These are phyloP conservation scores for Trachelus stipa DNA, from an alignment of 2,888 invertebrate species.

Conservation along the genomic window DNA sequence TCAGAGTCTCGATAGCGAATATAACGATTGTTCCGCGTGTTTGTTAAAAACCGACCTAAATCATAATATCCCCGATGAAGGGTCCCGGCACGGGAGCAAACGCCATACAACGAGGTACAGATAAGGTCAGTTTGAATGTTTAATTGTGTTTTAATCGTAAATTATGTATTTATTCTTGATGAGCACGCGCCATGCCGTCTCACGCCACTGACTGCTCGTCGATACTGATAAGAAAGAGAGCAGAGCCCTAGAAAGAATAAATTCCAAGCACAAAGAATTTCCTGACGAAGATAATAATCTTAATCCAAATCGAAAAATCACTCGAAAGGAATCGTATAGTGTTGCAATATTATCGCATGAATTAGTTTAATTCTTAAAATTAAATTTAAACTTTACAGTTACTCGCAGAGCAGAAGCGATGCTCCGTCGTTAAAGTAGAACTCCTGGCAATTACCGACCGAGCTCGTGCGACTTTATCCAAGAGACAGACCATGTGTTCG, in stretches of 20 bases:
- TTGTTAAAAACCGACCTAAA: not conserved
- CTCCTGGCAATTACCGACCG: not conserved
- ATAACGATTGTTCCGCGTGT: not conserved
- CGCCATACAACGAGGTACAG: not conserved
- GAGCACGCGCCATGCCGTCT: not conserved
- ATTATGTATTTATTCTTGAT: slow-evolving; percentile 3
- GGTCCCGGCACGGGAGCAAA: not conserved
- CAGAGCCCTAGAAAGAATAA: not conserved
- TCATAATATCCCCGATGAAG: not conserved
- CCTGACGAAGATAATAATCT: not conserved
- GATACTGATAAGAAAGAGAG: not conserved
- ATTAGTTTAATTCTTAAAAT: not conserved
- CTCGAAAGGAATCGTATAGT: not conserved
- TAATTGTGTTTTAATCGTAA: slow-evolving; percentile 1
- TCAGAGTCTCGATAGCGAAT: not conserved
- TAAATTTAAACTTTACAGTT: not conserved
- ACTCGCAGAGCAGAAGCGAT: not conserved
- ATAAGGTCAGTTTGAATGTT: not conserved
- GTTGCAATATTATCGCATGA: not conserved
- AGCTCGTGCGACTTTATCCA: not conserved
- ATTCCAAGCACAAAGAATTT: not conserved
- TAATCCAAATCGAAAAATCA: not conserved
- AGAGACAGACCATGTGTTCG: not conserved
- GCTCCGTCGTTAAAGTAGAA: not conserved
- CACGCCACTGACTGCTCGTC: not conserved